phyloP scores from a whole-genome alignment of 1,140 invertebrate genomes.

The Hylyphantes graminicola region DNA sequence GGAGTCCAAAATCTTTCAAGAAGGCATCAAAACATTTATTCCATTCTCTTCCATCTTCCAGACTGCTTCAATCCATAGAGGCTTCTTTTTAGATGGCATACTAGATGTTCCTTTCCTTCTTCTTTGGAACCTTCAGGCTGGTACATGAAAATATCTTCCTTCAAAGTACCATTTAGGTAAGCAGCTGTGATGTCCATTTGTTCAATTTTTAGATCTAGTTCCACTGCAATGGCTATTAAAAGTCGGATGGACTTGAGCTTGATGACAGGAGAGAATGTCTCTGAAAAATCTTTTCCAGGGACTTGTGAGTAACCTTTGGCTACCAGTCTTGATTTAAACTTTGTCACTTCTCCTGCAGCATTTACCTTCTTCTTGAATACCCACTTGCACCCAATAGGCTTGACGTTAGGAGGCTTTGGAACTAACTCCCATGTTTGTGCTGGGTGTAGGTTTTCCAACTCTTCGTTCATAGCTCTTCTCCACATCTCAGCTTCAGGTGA shows the following conservation, averaged over 20 bases:
- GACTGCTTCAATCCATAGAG: slow-evolving; percentile 70
- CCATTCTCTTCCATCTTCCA: slow-evolving; percentile 67
- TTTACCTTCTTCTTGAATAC: slow-evolving; percentile 58
- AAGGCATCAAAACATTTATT: slow-evolving; percentile 62
- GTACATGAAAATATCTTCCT: slow-evolving; percentile 69
- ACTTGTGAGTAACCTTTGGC: slow-evolving; percentile 58
- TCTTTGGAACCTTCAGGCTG: slow-evolving; percentile 67
- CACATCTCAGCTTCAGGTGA: slow-evolving; percentile 64
- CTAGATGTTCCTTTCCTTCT: slow-evolving; percentile 53
- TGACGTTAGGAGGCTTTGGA: slow-evolving; percentile 61
- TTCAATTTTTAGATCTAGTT: slow-evolving; percentile 13
- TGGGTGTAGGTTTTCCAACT: slow-evolving; percentile 64
- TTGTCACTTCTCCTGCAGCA: not conserved
- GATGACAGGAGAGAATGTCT: slow-evolving; percentile 62
- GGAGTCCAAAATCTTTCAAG: slow-evolving; percentile 41
- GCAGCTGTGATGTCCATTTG: slow-evolving; percentile 64
- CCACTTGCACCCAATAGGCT: slow-evolving; percentile 65
- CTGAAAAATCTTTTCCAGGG: slow-evolving; percentile 54
- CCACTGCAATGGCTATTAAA: slow-evolving; percentile 61
- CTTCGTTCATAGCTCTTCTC: slow-evolving; percentile 66
- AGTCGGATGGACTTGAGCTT: slow-evolving; percentile 65
- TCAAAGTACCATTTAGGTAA: slow-evolving; percentile 66
- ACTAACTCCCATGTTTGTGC: slow-evolving; percentile 66
- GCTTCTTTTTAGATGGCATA: slow-evolving; percentile 65
- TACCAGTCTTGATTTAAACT: slow-evolving; percentile 55